Evolutionary conservation across 2,797 vertebrate genomes (phyloP).

Genomic region (Pampus argenteus): DNA sequence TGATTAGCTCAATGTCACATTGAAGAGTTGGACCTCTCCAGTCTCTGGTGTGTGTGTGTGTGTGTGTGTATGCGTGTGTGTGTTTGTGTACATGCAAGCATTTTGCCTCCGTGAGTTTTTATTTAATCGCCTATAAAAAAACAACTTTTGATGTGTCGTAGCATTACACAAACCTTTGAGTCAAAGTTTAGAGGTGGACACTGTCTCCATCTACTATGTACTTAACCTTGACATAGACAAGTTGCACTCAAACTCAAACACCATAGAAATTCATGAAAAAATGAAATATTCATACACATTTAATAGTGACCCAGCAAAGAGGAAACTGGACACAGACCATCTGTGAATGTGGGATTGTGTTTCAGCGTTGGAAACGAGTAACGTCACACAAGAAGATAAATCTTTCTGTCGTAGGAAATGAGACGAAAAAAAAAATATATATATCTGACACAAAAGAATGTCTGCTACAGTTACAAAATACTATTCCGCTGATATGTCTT

Average conservation of each 20-base stretch:
- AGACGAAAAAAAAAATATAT: too few relatives aligned
- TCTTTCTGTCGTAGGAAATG: background rate
- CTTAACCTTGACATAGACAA: constrained; percentile 46
- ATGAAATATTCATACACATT: constrained; percentile 58
- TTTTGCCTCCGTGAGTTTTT: constrained; percentile 1
- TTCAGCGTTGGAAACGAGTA: background rate
- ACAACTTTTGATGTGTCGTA: too few relatives aligned
- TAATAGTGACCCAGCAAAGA: constrained; percentile 27
- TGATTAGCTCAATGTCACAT: constrained; percentile 75
- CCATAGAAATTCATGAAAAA: constrained; percentile 53
- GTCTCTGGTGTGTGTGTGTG: constrained; percentile 6
- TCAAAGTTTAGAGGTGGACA: constrained; percentile 13
- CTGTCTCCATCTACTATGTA: constrained; percentile 6
- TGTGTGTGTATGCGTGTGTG: constrained; percentile 12
- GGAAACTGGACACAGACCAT: constrained; percentile 19
- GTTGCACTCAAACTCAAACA: constrained; percentile 32
- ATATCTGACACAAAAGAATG: too few relatives aligned
- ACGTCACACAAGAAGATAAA: background rate
- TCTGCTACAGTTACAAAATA: background rate
- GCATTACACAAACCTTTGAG: background rate
- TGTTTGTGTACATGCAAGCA: background rate
- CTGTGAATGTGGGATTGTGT: background rate
- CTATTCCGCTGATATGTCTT: background rate
- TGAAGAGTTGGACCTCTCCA: constrained; percentile 51
- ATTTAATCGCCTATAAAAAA: constrained; percentile 15